Evolutionary conservation across 1,140 invertebrate genomes (phyloP).

Genomic region (Oppia nitens): DNA sequence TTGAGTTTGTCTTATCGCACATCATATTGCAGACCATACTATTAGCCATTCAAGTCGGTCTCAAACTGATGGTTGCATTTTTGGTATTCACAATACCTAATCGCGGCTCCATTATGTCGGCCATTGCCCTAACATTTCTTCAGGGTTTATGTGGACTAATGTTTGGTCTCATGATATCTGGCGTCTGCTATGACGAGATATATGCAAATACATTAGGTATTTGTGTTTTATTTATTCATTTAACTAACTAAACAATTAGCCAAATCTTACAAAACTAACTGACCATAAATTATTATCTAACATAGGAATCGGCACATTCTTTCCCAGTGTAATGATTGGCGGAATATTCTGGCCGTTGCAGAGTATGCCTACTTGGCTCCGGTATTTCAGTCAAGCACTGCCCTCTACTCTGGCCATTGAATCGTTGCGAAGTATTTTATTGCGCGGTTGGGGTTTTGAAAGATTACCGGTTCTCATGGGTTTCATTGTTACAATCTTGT

Average conservation of each 20-base stretch:
- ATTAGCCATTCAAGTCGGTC: neutral
- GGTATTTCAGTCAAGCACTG: conserved; percentile 60
- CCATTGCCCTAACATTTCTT: neutral
- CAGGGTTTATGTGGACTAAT: conserved; percentile 8
- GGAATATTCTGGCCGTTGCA: conserved; percentile 83
- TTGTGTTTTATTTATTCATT: too few relatives aligned
- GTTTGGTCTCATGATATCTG: conserved; percentile 54
- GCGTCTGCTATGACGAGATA: conserved; percentile 59
- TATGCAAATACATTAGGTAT: conserved; percentile 3
- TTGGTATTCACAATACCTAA: conserved; percentile 1
- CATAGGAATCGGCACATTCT: conserved; percentile 78
- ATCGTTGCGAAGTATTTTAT: conserved; percentile 66
- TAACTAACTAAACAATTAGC: conserved; percentile 80
- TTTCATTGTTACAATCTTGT: conserved; percentile 6
- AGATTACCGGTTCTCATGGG: conserved; percentile 35
- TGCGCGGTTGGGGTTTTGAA: conserved; percentile 65
- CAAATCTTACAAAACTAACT: too few relatives aligned
- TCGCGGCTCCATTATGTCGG: conserved; percentile 9
- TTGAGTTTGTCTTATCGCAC: conserved; percentile 12
- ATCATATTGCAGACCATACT: conserved; percentile 3
- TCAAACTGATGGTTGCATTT: conserved; percentile 7
- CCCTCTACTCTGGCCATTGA: conserved; percentile 80
- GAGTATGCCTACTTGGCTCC: conserved; percentile 67
- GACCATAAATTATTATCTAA: too few relatives aligned
- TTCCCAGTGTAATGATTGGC: conserved; percentile 68